Evolutionary conservation across 2,113 vertebrate genomes (phyloP).

Genomic region (Campylomormyrus tamandua): DNA sequence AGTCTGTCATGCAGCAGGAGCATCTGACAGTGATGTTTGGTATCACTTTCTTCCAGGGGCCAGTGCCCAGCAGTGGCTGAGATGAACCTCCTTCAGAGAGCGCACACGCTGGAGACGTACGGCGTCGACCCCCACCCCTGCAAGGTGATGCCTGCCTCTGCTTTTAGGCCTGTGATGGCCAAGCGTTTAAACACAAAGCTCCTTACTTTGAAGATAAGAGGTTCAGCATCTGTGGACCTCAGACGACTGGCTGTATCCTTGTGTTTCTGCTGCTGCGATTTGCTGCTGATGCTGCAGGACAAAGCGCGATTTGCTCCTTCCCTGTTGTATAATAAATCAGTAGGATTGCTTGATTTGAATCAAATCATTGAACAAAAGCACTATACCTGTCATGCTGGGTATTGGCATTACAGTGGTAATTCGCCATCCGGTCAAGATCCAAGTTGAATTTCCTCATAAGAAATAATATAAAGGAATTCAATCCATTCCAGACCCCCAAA

Average conservation of each 20-base stretch:
- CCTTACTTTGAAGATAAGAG: background rate
- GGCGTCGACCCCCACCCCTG: constrained; percentile 96
- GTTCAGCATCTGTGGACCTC: background rate
- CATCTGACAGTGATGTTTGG: background rate
- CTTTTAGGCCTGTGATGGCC: background rate
- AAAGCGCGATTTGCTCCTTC: background rate
- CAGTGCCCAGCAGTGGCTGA: constrained; percentile 81
- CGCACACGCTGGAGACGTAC: constrained; percentile 88
- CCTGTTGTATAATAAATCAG: background rate
- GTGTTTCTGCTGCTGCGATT: too few relatives aligned
- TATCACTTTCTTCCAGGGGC: constrained; percentile 61
- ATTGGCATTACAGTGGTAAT: background rate
- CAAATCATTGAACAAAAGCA: background rate
- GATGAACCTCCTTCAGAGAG: constrained; percentile 87
- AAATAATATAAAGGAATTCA: too few relatives aligned
- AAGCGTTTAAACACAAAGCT: background rate
- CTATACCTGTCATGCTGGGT: background rate
- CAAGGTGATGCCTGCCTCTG: constrained; percentile 69
- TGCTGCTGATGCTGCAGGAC: background rate
- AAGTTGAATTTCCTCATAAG: too few relatives aligned
- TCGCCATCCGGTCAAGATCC: too few relatives aligned
- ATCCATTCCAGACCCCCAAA: too few relatives aligned
- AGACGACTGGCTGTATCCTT: background rate
- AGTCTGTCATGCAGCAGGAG: background rate
- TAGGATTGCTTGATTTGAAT: background rate